Evolutionary conservation across 1,140 invertebrate genomes (phyloP).

Genomic region (Parasteatoda tepidariorum): DNA sequence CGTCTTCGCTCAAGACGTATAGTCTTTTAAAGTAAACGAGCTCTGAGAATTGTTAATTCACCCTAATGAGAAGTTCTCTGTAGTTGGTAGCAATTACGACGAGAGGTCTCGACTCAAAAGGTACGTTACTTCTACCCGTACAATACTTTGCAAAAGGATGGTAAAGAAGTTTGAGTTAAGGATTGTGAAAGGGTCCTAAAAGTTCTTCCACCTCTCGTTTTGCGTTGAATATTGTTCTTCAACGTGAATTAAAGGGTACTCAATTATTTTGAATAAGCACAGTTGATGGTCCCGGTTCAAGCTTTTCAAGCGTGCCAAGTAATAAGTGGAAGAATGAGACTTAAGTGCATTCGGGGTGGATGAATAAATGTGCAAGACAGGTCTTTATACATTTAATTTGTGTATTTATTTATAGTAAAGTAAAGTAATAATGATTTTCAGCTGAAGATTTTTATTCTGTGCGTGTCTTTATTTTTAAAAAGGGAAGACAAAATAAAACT

Average conservation of each 20-base stretch:
- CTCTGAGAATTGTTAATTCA: conserved; percentile 13
- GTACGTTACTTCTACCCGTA: conserved; percentile 7
- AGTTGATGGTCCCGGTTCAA: neutral
- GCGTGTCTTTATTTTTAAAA: no score
- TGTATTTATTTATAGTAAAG: no score
- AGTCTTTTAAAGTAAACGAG: neutral
- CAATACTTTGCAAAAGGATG: neutral
- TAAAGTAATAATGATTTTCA: no score
- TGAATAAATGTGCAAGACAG: no score
- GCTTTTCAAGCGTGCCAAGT: neutral
- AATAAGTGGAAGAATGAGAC: no score
- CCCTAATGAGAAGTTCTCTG: conserved; percentile 1
- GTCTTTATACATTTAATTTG: no score
- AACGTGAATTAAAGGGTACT: neutral
- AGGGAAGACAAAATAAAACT: no score
- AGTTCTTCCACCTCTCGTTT: neutral
- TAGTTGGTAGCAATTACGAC: conserved; percentile 4
- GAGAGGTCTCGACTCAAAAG: neutral
- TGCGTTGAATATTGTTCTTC: no score
- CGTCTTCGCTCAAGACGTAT: neutral
- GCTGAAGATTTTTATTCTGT: no score
- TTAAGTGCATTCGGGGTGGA: no score
- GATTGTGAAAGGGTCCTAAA: neutral
- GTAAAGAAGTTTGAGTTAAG: neutral
- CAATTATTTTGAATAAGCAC: neutral